phyloP scores from a whole-genome alignment of 2,113 vertebrate genomes.

The Addax nasomaculatus region DNA sequence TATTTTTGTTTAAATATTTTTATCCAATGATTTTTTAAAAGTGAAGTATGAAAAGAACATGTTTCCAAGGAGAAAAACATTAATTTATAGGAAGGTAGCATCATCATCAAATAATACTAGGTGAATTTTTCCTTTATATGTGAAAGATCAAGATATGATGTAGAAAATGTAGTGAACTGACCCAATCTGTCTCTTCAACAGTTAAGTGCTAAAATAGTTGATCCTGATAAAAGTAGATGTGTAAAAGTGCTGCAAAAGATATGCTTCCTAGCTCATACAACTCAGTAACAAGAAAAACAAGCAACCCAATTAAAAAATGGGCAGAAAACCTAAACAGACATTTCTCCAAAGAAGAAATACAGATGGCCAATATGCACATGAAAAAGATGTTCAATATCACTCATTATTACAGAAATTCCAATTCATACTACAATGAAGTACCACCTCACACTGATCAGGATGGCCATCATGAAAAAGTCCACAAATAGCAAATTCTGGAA shows the following conservation, averaged over 20 bases:
- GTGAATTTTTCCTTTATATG: constrained; percentile 3
- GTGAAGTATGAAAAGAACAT: neutral
- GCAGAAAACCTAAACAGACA: neutral
- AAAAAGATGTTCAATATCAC: neutral
- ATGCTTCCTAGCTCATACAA: neutral
- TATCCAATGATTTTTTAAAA: neutral
- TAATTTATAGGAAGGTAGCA: neutral
- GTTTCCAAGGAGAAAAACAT: neutral
- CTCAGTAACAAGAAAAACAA: neutral
- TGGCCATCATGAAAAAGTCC: neutral
- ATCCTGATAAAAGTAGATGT: neutral
- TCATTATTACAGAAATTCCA: neutral
- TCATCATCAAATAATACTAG: neutral
- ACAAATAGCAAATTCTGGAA: neutral
- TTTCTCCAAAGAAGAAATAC: neutral
- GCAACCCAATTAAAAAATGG: neutral
- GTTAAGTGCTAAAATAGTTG: neutral
- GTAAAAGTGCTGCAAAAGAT: neutral
- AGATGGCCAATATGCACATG: neutral
- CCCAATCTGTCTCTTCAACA: neutral
- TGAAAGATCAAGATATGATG: neutral
- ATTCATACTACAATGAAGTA: neutral
- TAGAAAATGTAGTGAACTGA: neutral
- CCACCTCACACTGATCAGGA: neutral
- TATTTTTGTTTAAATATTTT: neutral